Evolutionary conservation across 2,797 vertebrate species (phyloP).

Genomic region (Gorsachius magnificus): DNA sequence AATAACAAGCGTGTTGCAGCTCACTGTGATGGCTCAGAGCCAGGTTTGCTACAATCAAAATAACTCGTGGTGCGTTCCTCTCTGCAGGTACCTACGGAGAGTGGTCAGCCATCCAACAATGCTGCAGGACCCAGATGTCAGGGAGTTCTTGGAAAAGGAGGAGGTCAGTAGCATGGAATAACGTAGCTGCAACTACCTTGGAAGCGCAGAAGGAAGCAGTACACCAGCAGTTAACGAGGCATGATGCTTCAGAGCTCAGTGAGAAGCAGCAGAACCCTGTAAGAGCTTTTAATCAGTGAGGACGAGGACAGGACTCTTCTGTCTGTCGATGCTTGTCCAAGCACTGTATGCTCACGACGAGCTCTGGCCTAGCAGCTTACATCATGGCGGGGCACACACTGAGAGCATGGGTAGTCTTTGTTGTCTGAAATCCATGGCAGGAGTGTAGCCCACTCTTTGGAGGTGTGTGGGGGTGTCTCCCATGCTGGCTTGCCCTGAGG

Average conservation of each 20-base stretch:
- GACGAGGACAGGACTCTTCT: background rate
- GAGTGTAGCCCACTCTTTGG: too few species aligned
- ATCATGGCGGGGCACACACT: accelerated
- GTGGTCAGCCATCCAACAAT: constrained; percentile 92
- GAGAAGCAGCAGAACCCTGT: background rate
- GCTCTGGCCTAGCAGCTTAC: background rate
- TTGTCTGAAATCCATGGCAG: background rate
- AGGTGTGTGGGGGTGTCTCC: background rate
- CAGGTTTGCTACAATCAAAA: background rate
- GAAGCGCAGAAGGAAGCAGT: background rate
- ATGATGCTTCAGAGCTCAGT: background rate
- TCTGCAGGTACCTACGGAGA: constrained; percentile 89
- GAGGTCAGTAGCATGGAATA: constrained; percentile 80
- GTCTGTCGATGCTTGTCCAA: background rate
- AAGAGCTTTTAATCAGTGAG: background rate
- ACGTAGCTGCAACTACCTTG: background rate
- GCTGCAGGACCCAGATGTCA: constrained; percentile 93
- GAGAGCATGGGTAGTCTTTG: background rate
- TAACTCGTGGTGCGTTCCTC: background rate
- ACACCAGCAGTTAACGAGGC: background rate
- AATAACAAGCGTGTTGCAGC: accelerated
- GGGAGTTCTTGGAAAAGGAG: constrained; percentile 97
- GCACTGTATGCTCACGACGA: accelerated
- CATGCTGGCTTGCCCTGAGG: background rate
- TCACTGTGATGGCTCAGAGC: background rate